Base-by-base conservation (phyloP, 2,113 vertebrate species). In the Channa argus region DNA sequence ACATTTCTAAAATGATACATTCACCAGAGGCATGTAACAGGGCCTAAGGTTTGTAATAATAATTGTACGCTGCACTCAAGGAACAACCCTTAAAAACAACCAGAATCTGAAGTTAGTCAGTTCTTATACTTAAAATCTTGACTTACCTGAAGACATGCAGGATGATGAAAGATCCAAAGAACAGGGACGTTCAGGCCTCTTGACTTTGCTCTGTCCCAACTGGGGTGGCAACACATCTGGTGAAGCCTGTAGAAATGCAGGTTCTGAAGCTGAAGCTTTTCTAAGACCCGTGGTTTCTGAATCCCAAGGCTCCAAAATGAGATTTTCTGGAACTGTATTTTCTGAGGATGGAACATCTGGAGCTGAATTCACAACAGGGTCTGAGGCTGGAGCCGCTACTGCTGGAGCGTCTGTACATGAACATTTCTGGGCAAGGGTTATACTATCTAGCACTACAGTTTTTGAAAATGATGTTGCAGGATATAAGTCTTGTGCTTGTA, bases 131-230 rank as follows among this genome's bases (percentile, higher is more conserved):
- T 15, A 13, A 39, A 5, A 58, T 13, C 4, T 11, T 5, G 33
- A 66, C 96, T 96, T 89, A 97, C 97, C 94, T 85, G 95, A 92
- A 74, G 90, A 91, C 63, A 95, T 93, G 88, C 95, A 90, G 67
- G 94, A 83, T 69, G 94, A 96, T 46, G 96, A 94, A 43, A 99
- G 92, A 91, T 98, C 97, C 89, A 99, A 91, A 0, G 97, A 99
- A 83, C 95, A 96, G 11, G 98, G 98, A 73, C 98, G 95, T 87
- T 96, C 95, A 49, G 95, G 95, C 91, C 96, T 94, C 82, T 95
- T 94, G 37, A 89, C 82, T 65, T 93, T 95, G 58, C 80, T 81
- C 59, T 88, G 94, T 58, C 93, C 90, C 34, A 94, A 86, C 50
- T 94, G 94, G 36, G 90, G 67, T 43, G 70, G 79, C 79, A 84